Conservation (phyloP, 2,113 vertebrate genomes). For the Platichthys flesus region DNA sequence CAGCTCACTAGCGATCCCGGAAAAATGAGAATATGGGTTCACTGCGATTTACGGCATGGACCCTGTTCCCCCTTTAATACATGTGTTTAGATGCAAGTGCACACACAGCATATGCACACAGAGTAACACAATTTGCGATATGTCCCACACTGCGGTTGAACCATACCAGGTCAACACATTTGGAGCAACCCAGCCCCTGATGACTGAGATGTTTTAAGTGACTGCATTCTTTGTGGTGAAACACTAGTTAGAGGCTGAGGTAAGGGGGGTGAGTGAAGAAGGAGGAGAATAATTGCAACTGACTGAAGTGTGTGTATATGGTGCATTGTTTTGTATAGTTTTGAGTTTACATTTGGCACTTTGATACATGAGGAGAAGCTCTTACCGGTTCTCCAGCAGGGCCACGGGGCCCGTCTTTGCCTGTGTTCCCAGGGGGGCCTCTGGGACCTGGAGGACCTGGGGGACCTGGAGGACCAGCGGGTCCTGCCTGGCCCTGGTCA, state of each 20-base stretch:
- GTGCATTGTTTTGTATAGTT: conserved; percentile 1
- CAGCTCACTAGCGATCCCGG: conserved; percentile 55
- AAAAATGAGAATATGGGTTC: conserved; percentile 56
- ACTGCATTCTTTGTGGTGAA: conserved; percentile 32
- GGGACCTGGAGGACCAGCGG: conserved; percentile 88
- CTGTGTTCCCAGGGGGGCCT: conserved; percentile 93
- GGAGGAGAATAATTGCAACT: background rate
- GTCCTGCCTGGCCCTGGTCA: conserved; percentile 91
- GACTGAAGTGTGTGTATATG: background rate
- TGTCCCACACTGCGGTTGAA: conserved; percentile 27
- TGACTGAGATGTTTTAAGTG: conserved; percentile 43
- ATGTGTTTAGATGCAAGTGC: conserved; percentile 25
- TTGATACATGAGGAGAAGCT: conserved; percentile 9
- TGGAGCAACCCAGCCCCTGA: conserved; percentile 23
- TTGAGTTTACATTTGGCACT: background rate
- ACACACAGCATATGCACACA: conserved; percentile 1
- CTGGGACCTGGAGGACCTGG: conserved; percentile 91
- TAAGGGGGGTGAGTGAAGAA: background rate
- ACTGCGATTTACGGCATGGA: conserved; percentile 42
- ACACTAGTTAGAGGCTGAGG: conserved; percentile 15
- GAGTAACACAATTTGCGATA: conserved; percentile 26
- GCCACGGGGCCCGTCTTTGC: conserved; percentile 92
- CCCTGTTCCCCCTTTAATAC: conserved; percentile 24
- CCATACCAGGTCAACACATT: conserved; percentile 16
- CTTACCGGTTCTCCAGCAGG: conserved; percentile 88